Percentiles rank a stretch among this genome's conserved stretches.
These are phyloP conservation scores for Phenganax subtilis DNA, from an alignment of 92 coral and sea anemone species.

Conservation along the genomic window DNA sequence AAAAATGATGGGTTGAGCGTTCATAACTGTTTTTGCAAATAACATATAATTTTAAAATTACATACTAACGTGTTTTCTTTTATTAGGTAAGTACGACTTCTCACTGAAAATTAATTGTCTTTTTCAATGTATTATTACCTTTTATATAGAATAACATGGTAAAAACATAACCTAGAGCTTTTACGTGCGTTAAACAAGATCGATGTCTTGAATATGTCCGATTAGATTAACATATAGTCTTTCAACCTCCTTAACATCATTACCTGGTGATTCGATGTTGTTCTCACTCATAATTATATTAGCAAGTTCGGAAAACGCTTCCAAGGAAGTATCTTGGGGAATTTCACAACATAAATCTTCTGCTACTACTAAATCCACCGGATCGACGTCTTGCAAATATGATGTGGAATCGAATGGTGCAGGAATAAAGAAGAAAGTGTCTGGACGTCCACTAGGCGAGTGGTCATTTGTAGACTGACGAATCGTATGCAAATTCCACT, in stretches of 20 bases:
- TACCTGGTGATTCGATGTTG: conserved; percentile 45
- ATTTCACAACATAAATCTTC: conserved; percentile 43
- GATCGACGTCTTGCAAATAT: conserved; percentile 43
- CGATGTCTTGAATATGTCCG: conserved; percentile 37
- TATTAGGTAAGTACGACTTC: not conserved
- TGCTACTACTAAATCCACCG: conserved; percentile 22
- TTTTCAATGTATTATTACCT: not conserved
- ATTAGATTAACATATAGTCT: conserved; percentile 39
- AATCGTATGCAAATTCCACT: conserved; percentile 53
- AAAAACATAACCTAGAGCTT: not conserved
- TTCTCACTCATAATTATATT: conserved; percentile 42
- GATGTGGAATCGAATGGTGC: conserved; percentile 44
- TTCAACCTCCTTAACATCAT: conserved; percentile 45
- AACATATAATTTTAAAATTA: too few species aligned
- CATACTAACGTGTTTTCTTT: too few species aligned
- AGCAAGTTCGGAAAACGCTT: conserved; percentile 47
- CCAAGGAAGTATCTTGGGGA: conserved; percentile 37
- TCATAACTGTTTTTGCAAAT: too few species aligned
- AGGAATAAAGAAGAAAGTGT: conserved; percentile 46
- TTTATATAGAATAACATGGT: not conserved
- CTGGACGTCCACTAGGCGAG: conserved; percentile 51
- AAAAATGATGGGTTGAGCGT: too few species aligned
- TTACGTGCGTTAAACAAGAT: conserved; percentile 15
- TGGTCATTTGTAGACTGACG: conserved; percentile 42
- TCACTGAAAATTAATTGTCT: not conserved